Conservation (phyloP, 2,888 invertebrate species). For the Idaea aversata region DNA sequence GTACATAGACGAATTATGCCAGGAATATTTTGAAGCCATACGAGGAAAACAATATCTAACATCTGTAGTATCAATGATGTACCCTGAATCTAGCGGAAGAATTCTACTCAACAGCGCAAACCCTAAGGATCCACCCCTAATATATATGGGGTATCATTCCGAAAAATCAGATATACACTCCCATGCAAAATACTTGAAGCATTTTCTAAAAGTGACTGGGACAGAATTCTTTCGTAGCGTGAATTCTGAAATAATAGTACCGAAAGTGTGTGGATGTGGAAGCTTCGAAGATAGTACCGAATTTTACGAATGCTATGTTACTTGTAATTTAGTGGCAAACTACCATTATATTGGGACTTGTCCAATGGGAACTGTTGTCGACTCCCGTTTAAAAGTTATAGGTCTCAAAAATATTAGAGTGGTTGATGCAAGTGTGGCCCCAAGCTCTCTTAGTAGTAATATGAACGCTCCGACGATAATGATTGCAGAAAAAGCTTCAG, state of each 20-base stretch:
- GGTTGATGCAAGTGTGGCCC: slow-evolving; percentile 30
- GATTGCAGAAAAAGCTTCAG: slow-evolving; percentile 83
- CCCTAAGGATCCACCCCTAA: slow-evolving; percentile 20
- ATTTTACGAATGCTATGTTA: slow-evolving; percentile 24
- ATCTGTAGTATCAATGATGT: slow-evolving; percentile 31
- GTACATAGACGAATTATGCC: slow-evolving; percentile 28
- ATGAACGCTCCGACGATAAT: slow-evolving; percentile 78
- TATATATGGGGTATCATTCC: slow-evolving; percentile 17
- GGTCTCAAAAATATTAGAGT: slow-evolving; percentile 25
- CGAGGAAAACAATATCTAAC: slow-evolving; percentile 28
- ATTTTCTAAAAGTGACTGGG: slow-evolving; percentile 22
- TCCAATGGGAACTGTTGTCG: slow-evolving; percentile 27
- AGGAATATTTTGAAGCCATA: slow-evolving; percentile 20
- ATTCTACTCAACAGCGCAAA: slow-evolving; percentile 47
- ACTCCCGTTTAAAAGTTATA: slow-evolving; percentile 23
- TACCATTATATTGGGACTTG: slow-evolving; percentile 26
- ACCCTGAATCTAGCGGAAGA: slow-evolving; percentile 73
- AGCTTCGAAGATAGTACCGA: slow-evolving; percentile 11
- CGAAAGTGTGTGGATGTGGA: slow-evolving; percentile 14
- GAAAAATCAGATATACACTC: slow-evolving; percentile 20
- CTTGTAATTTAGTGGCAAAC: slow-evolving; percentile 17
- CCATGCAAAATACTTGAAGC: slow-evolving; percentile 20
- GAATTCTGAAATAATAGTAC: slow-evolving; percentile 18
- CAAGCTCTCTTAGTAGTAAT: slow-evolving; percentile 15
- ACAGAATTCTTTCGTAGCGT: slow-evolving; percentile 18